These are phyloP conservation scores for Girardia tigrina DNA, from an alignment of 2,888 invertebrate species.

Conservation along the genomic window DNA sequence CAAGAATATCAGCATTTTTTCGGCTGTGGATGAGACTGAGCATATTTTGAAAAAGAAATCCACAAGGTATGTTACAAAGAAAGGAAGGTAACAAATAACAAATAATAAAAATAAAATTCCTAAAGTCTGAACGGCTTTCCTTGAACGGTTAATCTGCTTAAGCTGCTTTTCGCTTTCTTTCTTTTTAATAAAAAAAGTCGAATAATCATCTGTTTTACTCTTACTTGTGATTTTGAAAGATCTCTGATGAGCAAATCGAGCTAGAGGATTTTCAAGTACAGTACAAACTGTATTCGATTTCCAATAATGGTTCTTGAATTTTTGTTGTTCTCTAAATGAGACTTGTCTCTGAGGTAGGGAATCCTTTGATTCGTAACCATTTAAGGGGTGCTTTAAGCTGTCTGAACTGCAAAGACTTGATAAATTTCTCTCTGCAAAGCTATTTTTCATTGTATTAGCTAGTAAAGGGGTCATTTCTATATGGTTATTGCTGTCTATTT, in stretches of 20 bases:
- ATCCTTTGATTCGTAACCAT: not conserved
- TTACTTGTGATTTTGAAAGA: not conserved
- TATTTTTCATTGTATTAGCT: not conserved
- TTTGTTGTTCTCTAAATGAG: conserved; percentile 10
- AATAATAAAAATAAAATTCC: conserved; percentile 40
- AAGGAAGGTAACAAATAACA: conserved; percentile 40
- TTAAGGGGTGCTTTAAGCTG: not conserved
- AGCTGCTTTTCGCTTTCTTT: not conserved
- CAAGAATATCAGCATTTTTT: conserved; percentile 15
- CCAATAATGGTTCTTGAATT: not conserved
- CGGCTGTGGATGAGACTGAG: conserved; percentile 16
- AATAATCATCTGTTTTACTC: not conserved
- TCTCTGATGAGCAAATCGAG: not conserved
- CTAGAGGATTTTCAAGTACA: not conserved
- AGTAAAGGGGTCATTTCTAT: not conserved
- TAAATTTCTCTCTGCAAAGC: not conserved
- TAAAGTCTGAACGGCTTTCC: conserved; percentile 40
- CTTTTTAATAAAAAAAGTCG: not conserved
- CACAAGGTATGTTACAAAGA: conserved; percentile 39
- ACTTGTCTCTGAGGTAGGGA: not conserved
- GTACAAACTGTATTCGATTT: conserved; percentile 11
- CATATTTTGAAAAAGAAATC: conserved; percentile 34
- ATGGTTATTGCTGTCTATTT: not conserved
- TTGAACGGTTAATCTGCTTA: not conserved
- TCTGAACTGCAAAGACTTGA: not conserved